Evolutionary conservation across 1,140 invertebrate genomes (phyloP).

Genomic region (Antheraea pernyi): DNA sequence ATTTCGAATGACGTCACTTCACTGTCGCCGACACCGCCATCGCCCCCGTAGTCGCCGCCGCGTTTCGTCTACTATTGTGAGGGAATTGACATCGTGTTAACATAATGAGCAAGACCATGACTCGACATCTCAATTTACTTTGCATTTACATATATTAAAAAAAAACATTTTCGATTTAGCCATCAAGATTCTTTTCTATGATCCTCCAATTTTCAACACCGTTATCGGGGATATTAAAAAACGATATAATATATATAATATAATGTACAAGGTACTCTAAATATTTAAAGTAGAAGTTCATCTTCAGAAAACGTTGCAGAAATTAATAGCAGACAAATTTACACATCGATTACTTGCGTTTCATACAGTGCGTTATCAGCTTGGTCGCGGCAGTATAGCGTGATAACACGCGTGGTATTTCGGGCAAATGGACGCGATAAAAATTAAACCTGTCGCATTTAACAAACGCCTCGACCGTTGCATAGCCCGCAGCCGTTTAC

Average conservation of each 20-base stretch:
- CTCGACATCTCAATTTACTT: constrained; percentile 30
- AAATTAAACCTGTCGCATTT: constrained; percentile 53
- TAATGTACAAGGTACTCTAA: too few species aligned
- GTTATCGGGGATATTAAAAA: too few species aligned
- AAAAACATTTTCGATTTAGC: not conserved
- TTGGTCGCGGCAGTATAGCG: constrained; percentile 37
- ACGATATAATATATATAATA: too few species aligned
- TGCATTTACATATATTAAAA: not conserved
- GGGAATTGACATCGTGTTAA: constrained; percentile 60
- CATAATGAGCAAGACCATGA: constrained; percentile 66
- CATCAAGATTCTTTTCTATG: not conserved
- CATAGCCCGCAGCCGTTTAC: constrained; percentile 27
- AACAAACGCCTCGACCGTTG: constrained; percentile 44
- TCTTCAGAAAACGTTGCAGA: not conserved
- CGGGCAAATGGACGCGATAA: constrained; percentile 50
- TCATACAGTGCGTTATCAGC: constrained; percentile 43
- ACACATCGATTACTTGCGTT: not conserved
- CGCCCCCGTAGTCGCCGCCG: constrained; percentile 38
- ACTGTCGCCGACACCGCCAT: too few species aligned
- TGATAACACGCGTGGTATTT: constrained; percentile 58
- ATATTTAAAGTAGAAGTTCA: not conserved
- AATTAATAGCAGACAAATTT: not conserved
- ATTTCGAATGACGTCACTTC: constrained; percentile 62
- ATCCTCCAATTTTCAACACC: not conserved
- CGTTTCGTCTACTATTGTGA: constrained; percentile 60